Evolutionary conservation across 2,113 vertebrate species (phyloP).

Genomic region (Takifugu flavidus): DNA sequence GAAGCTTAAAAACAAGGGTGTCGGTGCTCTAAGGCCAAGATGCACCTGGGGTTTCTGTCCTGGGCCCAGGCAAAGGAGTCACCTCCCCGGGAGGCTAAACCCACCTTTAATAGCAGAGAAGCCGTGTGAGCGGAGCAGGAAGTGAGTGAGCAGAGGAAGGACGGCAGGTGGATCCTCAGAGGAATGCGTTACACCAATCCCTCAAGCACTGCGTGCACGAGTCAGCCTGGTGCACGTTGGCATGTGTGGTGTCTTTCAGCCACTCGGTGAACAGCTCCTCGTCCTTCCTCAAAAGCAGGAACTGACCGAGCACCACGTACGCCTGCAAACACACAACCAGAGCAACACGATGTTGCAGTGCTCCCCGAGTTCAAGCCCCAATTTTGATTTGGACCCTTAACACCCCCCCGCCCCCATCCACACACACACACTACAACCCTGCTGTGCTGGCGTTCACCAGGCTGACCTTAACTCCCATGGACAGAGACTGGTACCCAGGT

Average conservation of each 20-base stretch:
- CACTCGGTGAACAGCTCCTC: constrained; percentile 67
- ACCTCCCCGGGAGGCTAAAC: no score
- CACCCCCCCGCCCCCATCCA: no score
- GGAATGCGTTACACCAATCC: constrained; percentile 72
- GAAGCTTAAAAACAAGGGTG: no score
- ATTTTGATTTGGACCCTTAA: no score
- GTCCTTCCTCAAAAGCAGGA: constrained; percentile 71
- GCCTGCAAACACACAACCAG: constrained; percentile 43
- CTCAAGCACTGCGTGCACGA: constrained; percentile 65
- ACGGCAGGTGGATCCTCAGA: constrained; percentile 45
- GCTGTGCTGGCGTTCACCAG: no score
- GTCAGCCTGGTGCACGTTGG: constrained; percentile 58
- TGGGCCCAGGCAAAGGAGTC: not conserved
- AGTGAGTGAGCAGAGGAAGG: not conserved
- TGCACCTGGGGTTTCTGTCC: not conserved
- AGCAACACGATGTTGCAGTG: not conserved
- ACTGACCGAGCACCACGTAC: constrained; percentile 70
- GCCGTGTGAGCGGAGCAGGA: not conserved
- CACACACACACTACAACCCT: no score
- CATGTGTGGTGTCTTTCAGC: constrained; percentile 64
- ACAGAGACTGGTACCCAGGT: no score
- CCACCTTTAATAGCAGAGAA: no score
- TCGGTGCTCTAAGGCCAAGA: no score
- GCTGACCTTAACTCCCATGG: no score
- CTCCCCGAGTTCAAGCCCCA: no score